Conservation (phyloP, 2,797 vertebrate genomes). For the Mormyrus proboscirostris region DNA sequence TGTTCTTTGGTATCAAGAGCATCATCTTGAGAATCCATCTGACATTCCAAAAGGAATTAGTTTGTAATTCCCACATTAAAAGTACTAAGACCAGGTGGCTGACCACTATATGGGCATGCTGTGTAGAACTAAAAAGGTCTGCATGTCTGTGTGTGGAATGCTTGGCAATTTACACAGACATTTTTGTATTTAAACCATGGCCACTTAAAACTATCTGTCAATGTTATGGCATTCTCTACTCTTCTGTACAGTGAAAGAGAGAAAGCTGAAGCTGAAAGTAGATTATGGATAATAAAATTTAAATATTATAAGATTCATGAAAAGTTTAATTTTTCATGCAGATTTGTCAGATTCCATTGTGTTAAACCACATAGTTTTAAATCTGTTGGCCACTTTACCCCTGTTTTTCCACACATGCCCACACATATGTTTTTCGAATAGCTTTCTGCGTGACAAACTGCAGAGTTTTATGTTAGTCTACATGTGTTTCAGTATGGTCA, state of each 20-base stretch:
- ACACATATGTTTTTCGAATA: constrained; percentile 63
- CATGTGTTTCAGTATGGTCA: constrained; percentile 82
- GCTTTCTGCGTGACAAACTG: constrained; percentile 69
- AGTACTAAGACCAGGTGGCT: constrained; percentile 76
- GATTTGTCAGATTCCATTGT: background rate
- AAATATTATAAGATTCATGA: background rate
- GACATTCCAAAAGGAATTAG: constrained; percentile 91
- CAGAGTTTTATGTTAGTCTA: constrained; percentile 53
- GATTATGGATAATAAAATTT: background rate
- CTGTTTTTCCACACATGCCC: constrained; percentile 54
- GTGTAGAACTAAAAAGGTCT: constrained; percentile 87
- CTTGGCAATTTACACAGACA: constrained; percentile 61
- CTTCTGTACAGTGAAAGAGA: constrained; percentile 22
- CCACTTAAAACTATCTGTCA: constrained; percentile 58
- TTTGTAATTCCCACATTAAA: constrained; percentile 89
- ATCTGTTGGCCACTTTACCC: constrained; percentile 29
- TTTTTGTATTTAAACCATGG: constrained; percentile 64
- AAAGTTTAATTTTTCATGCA: background rate
- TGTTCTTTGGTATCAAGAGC: constrained; percentile 96
- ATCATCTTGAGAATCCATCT: constrained; percentile 95
- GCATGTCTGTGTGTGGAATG: constrained; percentile 71
- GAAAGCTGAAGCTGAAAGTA: background rate
- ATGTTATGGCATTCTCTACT: constrained; percentile 35
- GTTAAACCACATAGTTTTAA: constrained; percentile 31
- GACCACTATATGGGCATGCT: constrained; percentile 61